Base-by-base conservation (phyloP, 2,888 invertebrate genomes). In the Hipparchia sbordonii region DNA sequence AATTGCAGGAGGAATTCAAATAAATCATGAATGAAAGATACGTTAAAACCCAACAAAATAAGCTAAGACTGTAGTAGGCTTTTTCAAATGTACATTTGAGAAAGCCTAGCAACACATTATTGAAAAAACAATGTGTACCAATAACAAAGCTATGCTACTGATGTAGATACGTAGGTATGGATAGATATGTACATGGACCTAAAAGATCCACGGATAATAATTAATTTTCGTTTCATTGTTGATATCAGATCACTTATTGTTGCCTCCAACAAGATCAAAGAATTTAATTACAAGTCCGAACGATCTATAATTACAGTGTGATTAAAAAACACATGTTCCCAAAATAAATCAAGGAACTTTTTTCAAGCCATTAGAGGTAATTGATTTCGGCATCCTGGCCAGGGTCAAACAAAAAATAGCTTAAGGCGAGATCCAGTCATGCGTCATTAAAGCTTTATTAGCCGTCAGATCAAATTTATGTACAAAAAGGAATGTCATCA, bases 291-390 rank as follows among this genome's bases (percentile, higher is more conserved):
- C 82, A 84, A 85, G 87, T 85, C 82, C 82, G 51, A 67, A 71
- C 83, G 78, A 81, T 83, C 71, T 54, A 54, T 86, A 77, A 80
- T 79, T 78, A 78, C 62, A 71, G 57, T 69, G 68, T 71, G 65
- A 76, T 77, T 76, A 78, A 77, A 78, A 78, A 73, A 77, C 75
- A 77, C 74, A 66, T 84, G 80, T 79, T 83, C 82, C 82, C 79
- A 73, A 85, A 87, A 89, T 87, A 88, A 89, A 89, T 87, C 84
- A 86, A 84, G 81, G 83, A 84, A 79, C 80, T 82, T 83, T 85
- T 87, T 80, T 84, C 80, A 71, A 76, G 77, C 85, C 83, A 89
- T 91, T 88, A 90, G 83, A 82, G 81, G 81, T 90, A 91, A 91
- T 91, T 91, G 91, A 89, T 90, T 90, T 85, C 82, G 85, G 84